These are phyloP conservation scores for Babyrousa celebensis DNA, from an alignment of 2,797 vertebrate genomes.

Conservation along the genomic window DNA sequence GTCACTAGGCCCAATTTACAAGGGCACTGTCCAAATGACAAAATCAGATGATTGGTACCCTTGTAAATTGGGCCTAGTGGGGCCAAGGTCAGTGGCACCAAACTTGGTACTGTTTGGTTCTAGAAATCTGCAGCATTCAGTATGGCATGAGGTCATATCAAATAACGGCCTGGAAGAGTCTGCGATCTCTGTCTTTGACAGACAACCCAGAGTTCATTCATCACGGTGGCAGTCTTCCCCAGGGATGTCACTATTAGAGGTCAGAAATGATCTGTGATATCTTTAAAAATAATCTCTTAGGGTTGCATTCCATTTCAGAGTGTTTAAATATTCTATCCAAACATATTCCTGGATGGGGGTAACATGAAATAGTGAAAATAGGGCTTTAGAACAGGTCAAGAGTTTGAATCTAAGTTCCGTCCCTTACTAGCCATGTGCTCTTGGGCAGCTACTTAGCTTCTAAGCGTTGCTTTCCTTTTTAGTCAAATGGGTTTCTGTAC, in stretches of 20 bases:
- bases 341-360: neutral
- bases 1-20: too few relatives aligned
- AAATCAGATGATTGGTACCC: too few relatives aligned
- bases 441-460: neutral
- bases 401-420: neutral
- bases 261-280: neutral
- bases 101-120: neutral
- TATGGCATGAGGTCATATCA: neutral
- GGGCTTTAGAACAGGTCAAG: neutral
- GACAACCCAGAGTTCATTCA: neutral
- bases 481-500: neutral
- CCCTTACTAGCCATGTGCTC: neutral
- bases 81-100: neutral
- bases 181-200: neutral
- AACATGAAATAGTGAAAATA: neutral
- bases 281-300: neutral
- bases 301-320: neutral
- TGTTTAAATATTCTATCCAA: conserved; percentile 28
- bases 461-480: neutral
- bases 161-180: neutral
- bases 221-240: neutral
- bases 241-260: neutral
- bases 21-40: too few relatives aligned
- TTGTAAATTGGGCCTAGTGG: neutral
- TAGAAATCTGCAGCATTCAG: neutral